phyloP scores from a whole-genome alignment of 2,797 vertebrate species.

The Linurgus olivaceus region DNA sequence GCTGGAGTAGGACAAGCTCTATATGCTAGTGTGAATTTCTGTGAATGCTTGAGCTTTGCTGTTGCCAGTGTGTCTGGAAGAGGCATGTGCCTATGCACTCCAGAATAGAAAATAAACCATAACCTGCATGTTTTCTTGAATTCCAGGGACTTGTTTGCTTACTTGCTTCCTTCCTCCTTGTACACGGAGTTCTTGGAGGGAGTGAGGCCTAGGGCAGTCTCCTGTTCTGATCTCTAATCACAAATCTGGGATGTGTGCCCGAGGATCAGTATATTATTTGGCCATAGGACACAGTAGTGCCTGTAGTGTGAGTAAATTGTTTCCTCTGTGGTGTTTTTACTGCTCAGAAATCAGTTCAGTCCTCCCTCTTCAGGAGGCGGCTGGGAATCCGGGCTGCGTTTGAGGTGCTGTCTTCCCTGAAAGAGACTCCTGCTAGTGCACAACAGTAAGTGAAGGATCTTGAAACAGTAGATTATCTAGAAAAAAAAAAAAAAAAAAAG shows the following conservation, averaged over 20 bases:
- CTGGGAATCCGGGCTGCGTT: constrained; percentile 91
- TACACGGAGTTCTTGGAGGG: background rate
- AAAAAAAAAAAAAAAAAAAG: background rate
- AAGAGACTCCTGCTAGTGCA: background rate
- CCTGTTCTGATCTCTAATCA: background rate
- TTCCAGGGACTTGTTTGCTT: background rate
- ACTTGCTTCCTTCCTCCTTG: background rate
- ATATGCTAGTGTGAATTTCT: background rate
- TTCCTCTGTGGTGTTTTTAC: background rate
- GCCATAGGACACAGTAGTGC: background rate
- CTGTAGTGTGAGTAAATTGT: background rate
- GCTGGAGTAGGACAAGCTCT: background rate
- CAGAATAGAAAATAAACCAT: background rate
- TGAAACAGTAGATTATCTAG: background rate
- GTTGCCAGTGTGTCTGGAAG: background rate
- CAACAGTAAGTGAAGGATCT: constrained; percentile 54
- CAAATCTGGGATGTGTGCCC: background rate
- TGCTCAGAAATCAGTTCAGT: constrained; percentile 89
- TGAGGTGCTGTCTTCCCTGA: constrained; percentile 82
- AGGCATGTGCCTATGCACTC: background rate
- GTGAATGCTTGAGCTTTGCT: background rate
- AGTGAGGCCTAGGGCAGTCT: background rate
- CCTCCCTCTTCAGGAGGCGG: constrained; percentile 88
- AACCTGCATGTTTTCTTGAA: background rate
- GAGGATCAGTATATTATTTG: background rate